Percentiles rank a stretch among this genome's conserved stretches.
Evolutionary conservation across 2,113 vertebrate species (phyloP).

Genomic region (Sceloporus undulatus): DNA sequence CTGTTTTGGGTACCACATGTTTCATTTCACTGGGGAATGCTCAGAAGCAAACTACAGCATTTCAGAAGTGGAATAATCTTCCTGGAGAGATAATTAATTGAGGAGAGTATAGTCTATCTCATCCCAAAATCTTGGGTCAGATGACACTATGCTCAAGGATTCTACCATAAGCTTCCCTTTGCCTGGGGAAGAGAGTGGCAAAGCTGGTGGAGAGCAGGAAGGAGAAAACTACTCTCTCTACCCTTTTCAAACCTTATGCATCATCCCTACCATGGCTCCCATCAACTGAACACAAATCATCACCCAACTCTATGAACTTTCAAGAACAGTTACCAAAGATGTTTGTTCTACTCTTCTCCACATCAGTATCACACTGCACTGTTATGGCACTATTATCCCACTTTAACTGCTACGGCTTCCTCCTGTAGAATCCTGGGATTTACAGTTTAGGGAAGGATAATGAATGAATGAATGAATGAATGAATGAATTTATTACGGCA

Average conservation of each 20-base stretch:
- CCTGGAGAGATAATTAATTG: neutral
- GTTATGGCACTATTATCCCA: no score
- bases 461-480: no score
- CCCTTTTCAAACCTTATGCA: neutral
- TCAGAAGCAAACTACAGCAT: neutral
- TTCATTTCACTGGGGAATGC: neutral
- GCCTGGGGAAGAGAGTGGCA: neutral
- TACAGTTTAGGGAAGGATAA: no score
- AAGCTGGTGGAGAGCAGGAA: no score
- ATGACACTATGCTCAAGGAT: neutral
- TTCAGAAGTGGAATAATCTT: neutral
- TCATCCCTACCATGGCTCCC: neutral
- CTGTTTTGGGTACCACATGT: neutral
- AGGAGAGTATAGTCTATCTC: no score
- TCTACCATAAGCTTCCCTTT: neutral
- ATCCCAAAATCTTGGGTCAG: neutral
- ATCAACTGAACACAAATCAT: neutral
- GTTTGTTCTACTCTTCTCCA: no score
- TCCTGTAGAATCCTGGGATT: no score
- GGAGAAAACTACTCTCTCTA: neutral
- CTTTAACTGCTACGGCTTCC: no score
- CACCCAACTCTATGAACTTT: no score
- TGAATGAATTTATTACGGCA: no score
- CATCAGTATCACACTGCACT: no score
- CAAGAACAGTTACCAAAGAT: no score